A percentile compares a stretch with the other conserved stretches of the same genome.
phyloP scores from a whole-genome alignment of 2,113 vertebrate genomes.

The Gorsachius goisagi region DNA sequence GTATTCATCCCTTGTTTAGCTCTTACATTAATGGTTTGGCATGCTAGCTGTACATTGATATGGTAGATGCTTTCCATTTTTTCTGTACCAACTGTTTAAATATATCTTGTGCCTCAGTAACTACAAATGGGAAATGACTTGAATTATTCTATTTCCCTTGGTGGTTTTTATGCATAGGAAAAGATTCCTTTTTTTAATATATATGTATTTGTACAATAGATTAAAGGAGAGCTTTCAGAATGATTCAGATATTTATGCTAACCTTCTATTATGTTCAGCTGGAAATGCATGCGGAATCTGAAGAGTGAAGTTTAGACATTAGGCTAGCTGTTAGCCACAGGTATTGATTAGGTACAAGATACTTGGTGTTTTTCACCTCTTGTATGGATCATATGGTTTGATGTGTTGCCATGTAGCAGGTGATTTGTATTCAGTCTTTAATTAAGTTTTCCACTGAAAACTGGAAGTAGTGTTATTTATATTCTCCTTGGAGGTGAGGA shows the following conservation, averaged over 20 bases:
- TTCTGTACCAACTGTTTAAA: constrained; percentile 71
- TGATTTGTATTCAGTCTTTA: constrained; percentile 2
- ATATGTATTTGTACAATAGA: neutral
- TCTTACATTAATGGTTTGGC: constrained; percentile 61
- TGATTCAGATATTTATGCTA: neutral
- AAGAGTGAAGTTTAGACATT: neutral
- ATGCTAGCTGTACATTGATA: constrained; percentile 61
- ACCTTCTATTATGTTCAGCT: neutral
- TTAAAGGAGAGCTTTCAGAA: constrained; percentile 3
- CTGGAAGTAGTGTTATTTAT: neutral
- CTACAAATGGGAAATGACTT: constrained; percentile 50
- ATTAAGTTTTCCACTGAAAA: neutral
- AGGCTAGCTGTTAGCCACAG: neutral
- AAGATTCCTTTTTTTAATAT: neutral
- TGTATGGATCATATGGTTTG: neutral
- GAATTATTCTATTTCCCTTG: constrained; percentile 55
- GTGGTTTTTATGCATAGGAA: neutral
- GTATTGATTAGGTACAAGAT: neutral
- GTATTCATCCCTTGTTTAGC: constrained; percentile 68
- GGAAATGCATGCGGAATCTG: neutral
- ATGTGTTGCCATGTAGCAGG: neutral
- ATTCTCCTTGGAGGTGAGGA: neutral
- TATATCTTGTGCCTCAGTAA: constrained; percentile 61
- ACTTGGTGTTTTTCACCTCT: neutral
- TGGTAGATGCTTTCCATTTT: constrained; percentile 63